Evolutionary conservation across 2,113 vertebrate species (phyloP).

Genomic region (Odobenus rosmarus): DNA sequence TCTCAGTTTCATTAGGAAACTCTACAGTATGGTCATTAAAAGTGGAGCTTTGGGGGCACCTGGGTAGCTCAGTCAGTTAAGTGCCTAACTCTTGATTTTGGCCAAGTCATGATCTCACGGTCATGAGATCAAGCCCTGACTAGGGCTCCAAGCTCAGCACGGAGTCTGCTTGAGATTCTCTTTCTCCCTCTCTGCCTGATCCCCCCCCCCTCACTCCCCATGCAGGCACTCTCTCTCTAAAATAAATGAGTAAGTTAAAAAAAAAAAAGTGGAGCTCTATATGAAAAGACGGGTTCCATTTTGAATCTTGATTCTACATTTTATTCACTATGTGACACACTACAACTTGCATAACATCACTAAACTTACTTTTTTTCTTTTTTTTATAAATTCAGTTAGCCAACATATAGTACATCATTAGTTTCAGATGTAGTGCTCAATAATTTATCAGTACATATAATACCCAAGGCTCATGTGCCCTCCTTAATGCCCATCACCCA

Average conservation of each 20-base stretch:
- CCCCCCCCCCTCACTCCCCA: too few relatives aligned
- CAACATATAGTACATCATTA: too few relatives aligned
- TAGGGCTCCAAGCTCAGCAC: background rate
- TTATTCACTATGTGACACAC: background rate
- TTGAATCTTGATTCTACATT: background rate
- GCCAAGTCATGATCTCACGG: background rate
- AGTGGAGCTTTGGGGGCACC: background rate
- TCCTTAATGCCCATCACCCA: too few relatives aligned
- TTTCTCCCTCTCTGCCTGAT: background rate
- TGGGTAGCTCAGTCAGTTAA: background rate
- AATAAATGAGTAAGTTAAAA: background rate
- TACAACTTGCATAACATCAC: background rate
- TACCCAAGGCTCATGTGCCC: too few relatives aligned
- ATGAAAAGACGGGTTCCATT: background rate
- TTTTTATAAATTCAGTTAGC: too few relatives aligned
- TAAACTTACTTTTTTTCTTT: background rate
- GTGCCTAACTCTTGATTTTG: background rate
- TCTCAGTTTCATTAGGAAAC: background rate
- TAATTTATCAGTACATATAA: too few relatives aligned
- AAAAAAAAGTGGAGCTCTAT: background rate
- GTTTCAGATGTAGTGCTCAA: too few relatives aligned
- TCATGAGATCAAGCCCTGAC: background rate
- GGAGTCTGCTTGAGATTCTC: background rate
- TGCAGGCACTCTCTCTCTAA: background rate
- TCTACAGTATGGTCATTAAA: background rate